phyloP scores from a whole-genome alignment of 2,113 vertebrate genomes.

The Cettia cetti region DNA sequence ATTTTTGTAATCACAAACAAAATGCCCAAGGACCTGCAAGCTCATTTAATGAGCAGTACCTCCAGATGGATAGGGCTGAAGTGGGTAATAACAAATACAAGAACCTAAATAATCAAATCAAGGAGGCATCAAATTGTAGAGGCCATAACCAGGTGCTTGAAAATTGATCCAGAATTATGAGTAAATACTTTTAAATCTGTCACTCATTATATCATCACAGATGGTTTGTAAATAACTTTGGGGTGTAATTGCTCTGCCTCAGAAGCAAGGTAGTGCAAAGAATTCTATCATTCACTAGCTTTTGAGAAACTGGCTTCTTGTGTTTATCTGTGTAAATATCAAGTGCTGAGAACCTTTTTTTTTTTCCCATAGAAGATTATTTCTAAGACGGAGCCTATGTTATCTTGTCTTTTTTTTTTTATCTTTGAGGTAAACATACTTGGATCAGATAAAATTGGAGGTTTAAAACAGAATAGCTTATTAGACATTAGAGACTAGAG shows the following conservation, averaged over 20 bases:
- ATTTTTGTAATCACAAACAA: background rate
- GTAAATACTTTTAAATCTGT: background rate
- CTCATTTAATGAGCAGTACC: background rate
- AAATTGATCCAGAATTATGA: background rate
- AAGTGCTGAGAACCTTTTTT: background rate
- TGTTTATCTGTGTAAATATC: background rate
- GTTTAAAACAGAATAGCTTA: background rate
- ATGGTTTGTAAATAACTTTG: background rate
- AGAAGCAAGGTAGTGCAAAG: background rate
- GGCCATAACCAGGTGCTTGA: background rate
- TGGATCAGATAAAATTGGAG: background rate
- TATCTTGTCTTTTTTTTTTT: background rate
- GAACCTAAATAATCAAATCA: background rate
- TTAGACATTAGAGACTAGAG: background rate
- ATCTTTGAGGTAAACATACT: background rate
- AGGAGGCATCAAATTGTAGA: too few relatives aligned
- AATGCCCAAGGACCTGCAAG: background rate
- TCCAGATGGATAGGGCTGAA: background rate
- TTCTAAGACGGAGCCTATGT: background rate
- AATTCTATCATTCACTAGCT: background rate
- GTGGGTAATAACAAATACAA: background rate
- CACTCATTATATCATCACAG: background rate
- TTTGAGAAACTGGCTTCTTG: background rate
- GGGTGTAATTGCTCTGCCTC: background rate
- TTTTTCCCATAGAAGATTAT: background rate